Evolutionary conservation across 2,113 vertebrate genomes (phyloP).

Genomic region (Phocoena sinus): DNA sequence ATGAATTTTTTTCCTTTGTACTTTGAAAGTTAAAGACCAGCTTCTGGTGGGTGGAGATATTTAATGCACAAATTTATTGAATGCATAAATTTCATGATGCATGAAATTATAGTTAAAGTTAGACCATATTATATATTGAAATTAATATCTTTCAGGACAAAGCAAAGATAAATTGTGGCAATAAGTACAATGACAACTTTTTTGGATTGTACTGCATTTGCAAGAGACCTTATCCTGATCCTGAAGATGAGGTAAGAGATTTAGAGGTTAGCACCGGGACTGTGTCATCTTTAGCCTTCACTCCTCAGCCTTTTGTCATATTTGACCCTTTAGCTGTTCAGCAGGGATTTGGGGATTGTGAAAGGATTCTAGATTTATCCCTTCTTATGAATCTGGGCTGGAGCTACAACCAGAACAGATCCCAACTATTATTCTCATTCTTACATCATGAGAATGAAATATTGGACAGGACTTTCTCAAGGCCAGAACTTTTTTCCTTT

Average conservation of each 20-base stretch:
- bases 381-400: neutral
- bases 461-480: neutral
- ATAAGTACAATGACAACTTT: slow-evolving; percentile 95
- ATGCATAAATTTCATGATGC: neutral
- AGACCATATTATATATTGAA: slow-evolving; percentile 11
- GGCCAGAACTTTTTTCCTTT: neutral
- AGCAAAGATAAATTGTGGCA: slow-evolving; percentile 84
- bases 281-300: neutral
- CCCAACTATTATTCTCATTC: neutral
- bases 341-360: neutral
- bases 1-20: neutral
- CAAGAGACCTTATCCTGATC: slow-evolving; percentile 94
- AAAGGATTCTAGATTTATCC: neutral
- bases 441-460: neutral
- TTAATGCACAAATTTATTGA: slow-evolving; percentile 29
- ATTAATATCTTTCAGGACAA: slow-evolving; percentile 83
- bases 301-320: neutral
- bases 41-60: neutral
- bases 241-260: slow-evolving; percentile 89
- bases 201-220: slow-evolving; percentile 93
- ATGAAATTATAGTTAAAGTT: slow-evolving; percentile 27
- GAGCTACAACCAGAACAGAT: neutral
- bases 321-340: neutral
- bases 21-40: slow-evolving; percentile 14
- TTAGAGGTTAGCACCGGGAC: neutral